Evolutionary conservation across 1,140 invertebrate genomes (phyloP).

Genomic region (Hesperophylax magnus): DNA sequence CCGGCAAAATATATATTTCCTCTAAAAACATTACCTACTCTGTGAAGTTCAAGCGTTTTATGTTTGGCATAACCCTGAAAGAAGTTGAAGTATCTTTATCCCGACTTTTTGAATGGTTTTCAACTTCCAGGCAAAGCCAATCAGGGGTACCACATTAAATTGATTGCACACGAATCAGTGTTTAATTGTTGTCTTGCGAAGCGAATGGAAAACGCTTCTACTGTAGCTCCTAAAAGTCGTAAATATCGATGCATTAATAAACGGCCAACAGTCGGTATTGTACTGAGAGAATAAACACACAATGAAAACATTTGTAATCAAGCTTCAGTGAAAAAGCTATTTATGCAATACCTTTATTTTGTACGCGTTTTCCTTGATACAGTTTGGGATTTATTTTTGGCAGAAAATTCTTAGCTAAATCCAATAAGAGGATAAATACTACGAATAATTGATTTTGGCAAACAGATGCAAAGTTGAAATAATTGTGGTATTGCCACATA

Average conservation of each 20-base stretch:
- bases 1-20: no score
- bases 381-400: no score
- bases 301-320: constrained; percentile 4
- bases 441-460: no score
- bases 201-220: constrained; percentile 20
- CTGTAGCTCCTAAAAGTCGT: constrained; percentile 13
- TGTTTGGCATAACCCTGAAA: constrained; percentile 14
- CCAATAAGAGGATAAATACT: no score
- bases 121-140: constrained; percentile 51
- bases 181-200: constrained; percentile 52
- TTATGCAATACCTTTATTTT: no score
- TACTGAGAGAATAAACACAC: not conserved
- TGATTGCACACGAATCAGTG: constrained; percentile 55
- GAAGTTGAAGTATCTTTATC: not conserved
- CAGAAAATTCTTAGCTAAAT: no score
- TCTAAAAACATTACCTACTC: no score
- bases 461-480: no score
- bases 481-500: no score
- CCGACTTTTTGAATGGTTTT: constrained; percentile 19
- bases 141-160: constrained; percentile 44
- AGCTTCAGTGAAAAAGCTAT: no score
- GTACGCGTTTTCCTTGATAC: no score
- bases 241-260: constrained; percentile 31
- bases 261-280: constrained; percentile 19
- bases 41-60: not conserved